These are phyloP conservation scores for Anas georgica DNA, from an alignment of 2,797 vertebrate genomes.

Conservation along the genomic window DNA sequence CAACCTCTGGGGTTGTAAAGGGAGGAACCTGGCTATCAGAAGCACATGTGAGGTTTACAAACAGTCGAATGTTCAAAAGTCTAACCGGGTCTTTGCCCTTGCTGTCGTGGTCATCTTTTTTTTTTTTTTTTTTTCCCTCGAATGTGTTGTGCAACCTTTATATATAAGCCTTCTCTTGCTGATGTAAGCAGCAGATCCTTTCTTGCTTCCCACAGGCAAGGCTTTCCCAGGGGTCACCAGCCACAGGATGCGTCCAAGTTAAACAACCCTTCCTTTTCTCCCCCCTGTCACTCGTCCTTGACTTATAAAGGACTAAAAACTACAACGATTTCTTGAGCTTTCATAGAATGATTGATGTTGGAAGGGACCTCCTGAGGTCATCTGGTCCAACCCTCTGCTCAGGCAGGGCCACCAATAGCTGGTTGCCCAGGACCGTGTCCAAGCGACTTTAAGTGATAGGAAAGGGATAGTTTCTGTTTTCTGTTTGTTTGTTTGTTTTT, in stretches of 20 bases:
- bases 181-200: neutral
- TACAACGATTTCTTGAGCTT: neutral
- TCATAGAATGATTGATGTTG: neutral
- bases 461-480: neutral
- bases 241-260: neutral
- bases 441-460: neutral
- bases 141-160: conserved; percentile 20
- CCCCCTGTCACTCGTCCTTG: neutral
- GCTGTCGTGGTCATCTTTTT: neutral
- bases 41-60: neutral
- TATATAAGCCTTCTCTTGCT: neutral
- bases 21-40: neutral
- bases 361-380: neutral
- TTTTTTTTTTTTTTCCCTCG: accelerated
- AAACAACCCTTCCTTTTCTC: neutral
- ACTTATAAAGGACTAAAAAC: neutral
- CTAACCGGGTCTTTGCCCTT: neutral
- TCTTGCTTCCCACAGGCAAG: neutral
- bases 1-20: neutral
- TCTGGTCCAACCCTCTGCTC: neutral
- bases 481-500: neutral
- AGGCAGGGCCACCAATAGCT: neutral
- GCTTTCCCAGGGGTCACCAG: neutral
- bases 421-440: neutral
- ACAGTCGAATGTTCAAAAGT: neutral